Base-by-base conservation (phyloP, 1,140 invertebrate species). In the Drusus annulatus region DNA sequence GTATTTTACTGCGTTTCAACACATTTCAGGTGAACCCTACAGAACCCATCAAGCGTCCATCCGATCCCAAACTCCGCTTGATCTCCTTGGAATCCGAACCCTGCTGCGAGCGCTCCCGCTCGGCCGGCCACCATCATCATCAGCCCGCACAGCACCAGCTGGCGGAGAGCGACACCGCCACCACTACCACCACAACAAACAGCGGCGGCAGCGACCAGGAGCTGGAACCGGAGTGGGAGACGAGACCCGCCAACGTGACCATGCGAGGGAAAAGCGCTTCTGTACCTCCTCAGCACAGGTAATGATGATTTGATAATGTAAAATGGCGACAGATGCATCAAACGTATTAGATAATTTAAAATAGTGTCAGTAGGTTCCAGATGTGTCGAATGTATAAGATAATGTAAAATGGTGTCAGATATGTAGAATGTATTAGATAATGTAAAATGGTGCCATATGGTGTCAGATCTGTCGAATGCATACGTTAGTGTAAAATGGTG, bases 101-200 rank as follows among this genome's bases (percentile, higher is more conserved):
- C 62, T 28, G 25, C 62, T 65, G 36, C 31, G 31, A 45, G 7
- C 31, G 65, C 31, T 69, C 65, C 17, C 31, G 65, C 7, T 69
- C 65, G 28, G 1, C 88, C 88, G 62, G 69, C 21, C 68, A 51
- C 68, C 36, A 25, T 45, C 31, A 45, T 45, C 36, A 45, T 45
- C 36, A 45, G 36, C 36, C 36, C 36, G 36, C 17, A 1, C 31
- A 31, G 68, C 71, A 54, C 50, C 36, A 45, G 10, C 74, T 15
- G 31, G 86, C 89, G 0, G 88, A 90, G 83, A 89, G 88, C 63
- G 89, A 90, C 74, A 65, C 75, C 3, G 75, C 58, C 36, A 89
- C 88, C 0, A 88, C 88, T 68, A 89, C 88, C 0, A 89, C 88
- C 16, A 82, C 80, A n/a, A 82, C 69, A 6, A 76, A 76, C 0